Percentiles rank a stretch among this genome's conserved stretches.
These are phyloP conservation scores for Phylloscopus trochiloides DNA, from an alignment of 2,113 vertebrate genomes.

Conservation along the genomic window DNA sequence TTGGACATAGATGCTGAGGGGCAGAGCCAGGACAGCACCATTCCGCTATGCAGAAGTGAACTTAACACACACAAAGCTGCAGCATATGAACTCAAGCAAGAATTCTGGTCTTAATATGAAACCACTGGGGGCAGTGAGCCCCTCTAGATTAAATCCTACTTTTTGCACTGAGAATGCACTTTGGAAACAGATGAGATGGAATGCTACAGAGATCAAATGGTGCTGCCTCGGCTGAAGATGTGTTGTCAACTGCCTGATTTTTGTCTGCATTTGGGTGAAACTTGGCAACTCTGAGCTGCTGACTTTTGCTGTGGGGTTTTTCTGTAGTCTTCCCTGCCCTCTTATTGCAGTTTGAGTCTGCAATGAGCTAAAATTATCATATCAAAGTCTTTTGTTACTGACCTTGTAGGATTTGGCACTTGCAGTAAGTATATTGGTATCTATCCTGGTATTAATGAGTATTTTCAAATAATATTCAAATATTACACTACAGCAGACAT, in stretches of 20 bases:
- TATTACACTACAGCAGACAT: background rate
- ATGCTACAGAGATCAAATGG: slow-evolving; percentile 64
- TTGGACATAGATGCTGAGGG: slow-evolving; percentile 90
- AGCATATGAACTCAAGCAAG: slow-evolving; percentile 82
- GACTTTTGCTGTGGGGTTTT: slow-evolving; percentile 55
- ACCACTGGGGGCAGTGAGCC: slow-evolving; percentile 16
- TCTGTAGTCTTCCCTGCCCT: slow-evolving; percentile 61
- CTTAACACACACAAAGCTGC: slow-evolving; percentile 80
- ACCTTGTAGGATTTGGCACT: slow-evolving; percentile 52
- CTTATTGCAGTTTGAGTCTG: slow-evolving; percentile 49
- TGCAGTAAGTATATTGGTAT: slow-evolving; percentile 40
- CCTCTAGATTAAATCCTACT: slow-evolving; percentile 68
- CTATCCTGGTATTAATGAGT: slow-evolving; percentile 38
- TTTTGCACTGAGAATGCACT: slow-evolving; percentile 87
- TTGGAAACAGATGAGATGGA: slow-evolving; percentile 76
- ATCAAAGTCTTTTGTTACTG: slow-evolving; percentile 55
- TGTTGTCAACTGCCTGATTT: slow-evolving; percentile 9
- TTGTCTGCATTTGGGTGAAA: slow-evolving; percentile 51
- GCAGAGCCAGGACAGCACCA: slow-evolving; percentile 88
- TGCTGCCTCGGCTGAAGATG: slow-evolving; percentile 56
- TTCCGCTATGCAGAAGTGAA: slow-evolving; percentile 88
- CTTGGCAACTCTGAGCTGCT: slow-evolving; percentile 46
- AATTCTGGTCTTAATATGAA: slow-evolving; percentile 86
- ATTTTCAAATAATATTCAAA: background rate
- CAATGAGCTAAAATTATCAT: slow-evolving; percentile 49